These are phyloP conservation scores for Drosophila truncata DNA, from an alignment of 1,140 invertebrate genomes.

Conservation along the genomic window DNA sequence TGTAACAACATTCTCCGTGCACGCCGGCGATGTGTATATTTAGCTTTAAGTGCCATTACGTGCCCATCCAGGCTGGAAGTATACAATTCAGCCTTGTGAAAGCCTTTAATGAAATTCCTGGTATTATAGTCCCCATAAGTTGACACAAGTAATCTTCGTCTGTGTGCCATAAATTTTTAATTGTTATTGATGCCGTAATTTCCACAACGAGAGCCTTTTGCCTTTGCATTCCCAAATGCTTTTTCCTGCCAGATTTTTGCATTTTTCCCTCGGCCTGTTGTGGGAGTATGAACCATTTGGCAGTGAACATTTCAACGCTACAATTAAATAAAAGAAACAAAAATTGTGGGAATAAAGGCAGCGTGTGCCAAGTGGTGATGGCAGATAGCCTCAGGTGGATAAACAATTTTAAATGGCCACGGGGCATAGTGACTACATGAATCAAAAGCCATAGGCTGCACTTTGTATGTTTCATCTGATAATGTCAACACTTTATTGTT, in stretches of 20 bases:
- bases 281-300: constrained; percentile 43
- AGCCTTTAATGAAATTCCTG: constrained; percentile 14
- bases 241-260: constrained; percentile 36
- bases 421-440: constrained; percentile 24
- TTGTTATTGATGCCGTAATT: constrained; percentile 36
- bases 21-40: neutral
- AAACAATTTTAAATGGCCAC: constrained; percentile 52
- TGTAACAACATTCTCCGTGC: neutral
- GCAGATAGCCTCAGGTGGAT: constrained; percentile 26
- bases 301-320: constrained; percentile 43
- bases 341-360: constrained; percentile 23
- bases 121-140: constrained; percentile 4
- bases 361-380: constrained; percentile 19
- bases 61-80: neutral
- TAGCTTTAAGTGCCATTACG: constrained; percentile 4
- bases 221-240: constrained; percentile 26
- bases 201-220: constrained; percentile 10
- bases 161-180: constrained; percentile 12
- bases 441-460: constrained; percentile 19
- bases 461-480: constrained; percentile 24
- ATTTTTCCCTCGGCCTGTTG: constrained; percentile 6
- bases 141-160: constrained; percentile 10
- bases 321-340: constrained; percentile 41
- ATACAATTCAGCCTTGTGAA: constrained; percentile 3
- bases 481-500: constrained; percentile 18